Evolutionary conservation across 2,888 invertebrate genomes (phyloP), one percentile per base, ranked within the genome.

Genomic region (Tyria jacobaeae): DNA sequence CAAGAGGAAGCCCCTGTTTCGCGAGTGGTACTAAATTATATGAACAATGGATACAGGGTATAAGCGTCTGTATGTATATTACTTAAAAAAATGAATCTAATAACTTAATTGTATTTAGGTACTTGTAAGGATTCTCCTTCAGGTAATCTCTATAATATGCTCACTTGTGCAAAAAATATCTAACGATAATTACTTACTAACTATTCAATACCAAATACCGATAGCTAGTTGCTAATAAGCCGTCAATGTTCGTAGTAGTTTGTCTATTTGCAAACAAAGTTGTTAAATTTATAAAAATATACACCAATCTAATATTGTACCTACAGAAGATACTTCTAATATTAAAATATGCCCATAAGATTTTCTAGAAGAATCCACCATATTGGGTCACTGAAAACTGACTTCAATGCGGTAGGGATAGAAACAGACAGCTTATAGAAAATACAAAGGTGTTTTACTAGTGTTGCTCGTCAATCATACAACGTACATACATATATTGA

Each of bases 401-500:
- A 31, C 27, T 31, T 7, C 3, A 31, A 31, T 31, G 7, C 27
- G 6, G 3, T 31, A 31, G n/a, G n/a, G n/a, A 31, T 31, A 31
- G 21, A 44, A 9, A 41, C 5, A 39, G 1, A 39, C 0, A 5
- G 17, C 17, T 44, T 49, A 49, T 27, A 31, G n/a, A 21, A 44
- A 44, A 44, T 3, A 44, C 44, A 12, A 3, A 4, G 10, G 3
- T 10, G 1, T 17, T 17, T 17, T 10, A 34, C 17, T 24, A 27
- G 34, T 39, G 9, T 25, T 34, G 44, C 10, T 27, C 47, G 21
- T 48, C 48, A 39, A 55, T 56, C 55, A 47, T 35, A 60, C 9
- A 17, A 25, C n/a, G 15, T 52, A 57, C 27, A 49, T 55, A 25
- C n/a, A 12, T 52, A 57, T 37, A 49, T 55, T 54, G 41, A 53